Evolutionary conservation across 2,113 vertebrate species (phyloP), one percentile per base, ranked within the genome.

Genomic region (Rynchops niger): DNA sequence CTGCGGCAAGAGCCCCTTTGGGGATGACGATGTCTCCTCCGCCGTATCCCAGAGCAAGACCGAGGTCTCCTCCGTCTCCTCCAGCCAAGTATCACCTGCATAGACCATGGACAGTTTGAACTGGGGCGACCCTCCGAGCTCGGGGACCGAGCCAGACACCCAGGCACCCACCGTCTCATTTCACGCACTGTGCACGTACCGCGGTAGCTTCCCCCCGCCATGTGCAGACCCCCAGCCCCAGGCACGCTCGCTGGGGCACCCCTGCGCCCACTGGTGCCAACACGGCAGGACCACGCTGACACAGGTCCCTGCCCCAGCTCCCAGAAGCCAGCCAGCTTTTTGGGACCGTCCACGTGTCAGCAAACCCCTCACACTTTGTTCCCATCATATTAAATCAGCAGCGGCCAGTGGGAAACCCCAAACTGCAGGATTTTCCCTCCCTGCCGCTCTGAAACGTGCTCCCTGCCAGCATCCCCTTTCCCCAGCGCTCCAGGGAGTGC

Each of bases 41-140:
- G 5, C 95, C 0, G 95, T 98, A 20, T 98, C 98, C 82, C 82
- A 98, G 82, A 98, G 98, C 98, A 99, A 99, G 98, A 99, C 98
- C 20, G 98, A 99, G 97, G 98, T 98, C 72, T 98, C 98, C 40
- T 98, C 97, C 2, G 81, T 98, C 45, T 98, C 98, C 71, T 98
- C 98, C 95, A 98, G 97, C 88, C 97, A 98, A 94, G 97, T 98
- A 47, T 97, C 97, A 76, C 97, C 97, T 12, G 97, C 97, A 92
- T 98, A 97, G 95, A 88, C 49, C 95, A 96, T 32, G 95, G 97
- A 97, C 96, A 95, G 80, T 97, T 92, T 80, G 94, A 74, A 88
- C 80, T 92, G 94, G 85, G 63, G 74, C 22, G 50, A 91, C 73
- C 66, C 11, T 2, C 69, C 2, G 5, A 83, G 86, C 70, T 90